Evolutionary conservation across 2,888 invertebrate genomes (phyloP), one percentile per base, ranked within the genome.

Genomic region (Meliscaeva auricollis): DNA sequence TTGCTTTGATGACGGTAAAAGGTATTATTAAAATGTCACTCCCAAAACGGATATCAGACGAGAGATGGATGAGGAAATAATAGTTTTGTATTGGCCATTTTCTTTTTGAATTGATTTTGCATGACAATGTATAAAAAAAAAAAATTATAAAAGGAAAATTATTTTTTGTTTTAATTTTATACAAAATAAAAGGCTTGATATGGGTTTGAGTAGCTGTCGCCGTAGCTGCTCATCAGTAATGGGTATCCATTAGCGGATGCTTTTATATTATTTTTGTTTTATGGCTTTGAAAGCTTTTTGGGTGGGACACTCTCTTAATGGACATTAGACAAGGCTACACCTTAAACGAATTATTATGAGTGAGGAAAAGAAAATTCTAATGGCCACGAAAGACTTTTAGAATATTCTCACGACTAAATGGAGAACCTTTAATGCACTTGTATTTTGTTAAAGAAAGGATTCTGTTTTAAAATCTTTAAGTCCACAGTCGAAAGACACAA

Each of bases 11-110:
- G 66, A 66, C 66, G 66, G 66, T 66, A 22, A 50, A 50, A 50
- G 50, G 66, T 66, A 50, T 66, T 66, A 66, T 66, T 66, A 50
- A 66, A 50, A 66, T 38, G 66, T 66, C 66, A 48, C 35, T 66
- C 50, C 50, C 50, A 50, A 66, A 66, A 50, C 20, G 66, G 66
- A 66, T 66, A 50, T 35, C 20, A 35, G 30, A 30, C 20, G 17
- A 50, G 17, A 50, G 66, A 66, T 66, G 66, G 20, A 66, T 66
- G 48, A 48, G 48, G 32, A 35, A 66, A 66, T 50, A 50, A 66
- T 66, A 66, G 66, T 66, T 66, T 38, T 50, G 66, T 66, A 20
- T 66, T 66, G 66, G 8, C 35, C 66, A 50, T 3, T 50, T 13
- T 64, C 5, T n/a, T 50, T 13, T 38, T 38, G 9, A 30, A 50